Conservation (phyloP, 2,888 invertebrate genomes). For the Brachynemurus nebulosus region DNA sequence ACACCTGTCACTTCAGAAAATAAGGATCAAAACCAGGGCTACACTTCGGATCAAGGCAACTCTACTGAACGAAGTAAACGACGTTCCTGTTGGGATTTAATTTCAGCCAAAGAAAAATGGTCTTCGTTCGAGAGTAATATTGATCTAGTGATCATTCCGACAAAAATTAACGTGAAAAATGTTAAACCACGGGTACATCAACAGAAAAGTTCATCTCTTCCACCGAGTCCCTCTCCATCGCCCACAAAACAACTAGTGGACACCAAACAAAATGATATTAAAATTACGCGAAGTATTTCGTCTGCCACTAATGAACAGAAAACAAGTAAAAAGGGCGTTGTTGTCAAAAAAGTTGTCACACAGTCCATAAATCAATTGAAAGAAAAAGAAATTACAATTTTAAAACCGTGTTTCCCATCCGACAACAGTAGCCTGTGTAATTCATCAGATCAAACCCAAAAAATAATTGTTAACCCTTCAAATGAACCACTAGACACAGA, state of each 20-base stretch:
- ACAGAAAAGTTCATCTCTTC: slow-evolving; percentile 6
- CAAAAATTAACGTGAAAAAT: slow-evolving; percentile 1
- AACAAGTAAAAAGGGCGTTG: background rate
- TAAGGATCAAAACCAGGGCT: no score
- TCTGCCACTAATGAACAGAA: background rate
- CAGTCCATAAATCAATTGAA: no score
- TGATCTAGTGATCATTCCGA: slow-evolving; percentile 9
- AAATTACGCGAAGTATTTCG: background rate
- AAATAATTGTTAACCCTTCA: no score
- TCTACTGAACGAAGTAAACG: slow-evolving; percentile 26
- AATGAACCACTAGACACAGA: slow-evolving; percentile 2
- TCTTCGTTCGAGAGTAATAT: slow-evolving; percentile 32
- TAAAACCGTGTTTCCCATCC: no score
- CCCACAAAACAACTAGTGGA: slow-evolving; percentile 9
- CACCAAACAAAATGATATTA: background rate
- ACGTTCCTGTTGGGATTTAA: slow-evolving; percentile 36
- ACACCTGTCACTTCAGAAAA: slow-evolving; percentile 28
- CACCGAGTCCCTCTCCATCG: slow-evolving; percentile 1
- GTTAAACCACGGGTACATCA: background rate
- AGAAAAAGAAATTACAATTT: no score
- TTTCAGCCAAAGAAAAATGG: slow-evolving; percentile 37
- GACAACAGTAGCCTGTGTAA: background rate
- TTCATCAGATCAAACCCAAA: background rate
- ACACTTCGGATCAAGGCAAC: background rate
- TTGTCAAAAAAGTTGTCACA: no score